Percentiles rank a stretch among this genome's conserved stretches.
phyloP scores from a whole-genome alignment of 2,797 vertebrate genomes.

The Tadarida brasiliensis region DNA sequence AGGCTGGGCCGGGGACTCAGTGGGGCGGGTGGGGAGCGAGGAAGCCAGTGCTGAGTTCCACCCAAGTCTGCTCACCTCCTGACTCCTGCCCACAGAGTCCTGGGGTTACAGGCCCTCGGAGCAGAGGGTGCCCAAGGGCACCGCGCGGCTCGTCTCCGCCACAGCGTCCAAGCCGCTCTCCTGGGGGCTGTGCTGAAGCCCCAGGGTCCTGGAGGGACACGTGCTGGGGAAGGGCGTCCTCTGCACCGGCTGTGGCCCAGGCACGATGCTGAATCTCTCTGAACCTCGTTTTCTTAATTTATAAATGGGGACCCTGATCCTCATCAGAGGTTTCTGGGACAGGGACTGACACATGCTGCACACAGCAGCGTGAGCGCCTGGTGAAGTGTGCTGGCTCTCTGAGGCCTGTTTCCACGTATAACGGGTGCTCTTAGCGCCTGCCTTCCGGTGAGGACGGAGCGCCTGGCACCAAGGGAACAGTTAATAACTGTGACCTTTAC shows the following conservation, averaged over 20 bases:
- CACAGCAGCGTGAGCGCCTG: neutral
- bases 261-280: too few relatives aligned
- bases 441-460: neutral
- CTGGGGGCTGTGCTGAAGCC: neutral
- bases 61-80: neutral
- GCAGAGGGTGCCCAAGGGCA: fast-evolving
- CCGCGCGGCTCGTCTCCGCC: neutral
- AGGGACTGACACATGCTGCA: neutral
- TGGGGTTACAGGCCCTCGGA: neutral
- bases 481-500: neutral
- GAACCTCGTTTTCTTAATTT: neutral
- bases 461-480: neutral
- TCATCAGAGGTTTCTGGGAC: neutral
- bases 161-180: too few relatives aligned
- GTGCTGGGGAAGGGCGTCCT: too few relatives aligned
- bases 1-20: neutral
- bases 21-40: too few relatives aligned
- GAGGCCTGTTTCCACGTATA: neutral
- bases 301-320: neutral
- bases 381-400: neutral
- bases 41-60: too few relatives aligned
- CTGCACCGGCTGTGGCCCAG: fast-evolving
- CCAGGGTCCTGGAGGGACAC: neutral
- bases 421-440: neutral
- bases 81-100: neutral